A percentile compares a stretch with the other conserved stretches of the same genome.
Evolutionary conservation across 2,113 vertebrate species (phyloP).

Genomic region (Pluvialis apricaria): DNA sequence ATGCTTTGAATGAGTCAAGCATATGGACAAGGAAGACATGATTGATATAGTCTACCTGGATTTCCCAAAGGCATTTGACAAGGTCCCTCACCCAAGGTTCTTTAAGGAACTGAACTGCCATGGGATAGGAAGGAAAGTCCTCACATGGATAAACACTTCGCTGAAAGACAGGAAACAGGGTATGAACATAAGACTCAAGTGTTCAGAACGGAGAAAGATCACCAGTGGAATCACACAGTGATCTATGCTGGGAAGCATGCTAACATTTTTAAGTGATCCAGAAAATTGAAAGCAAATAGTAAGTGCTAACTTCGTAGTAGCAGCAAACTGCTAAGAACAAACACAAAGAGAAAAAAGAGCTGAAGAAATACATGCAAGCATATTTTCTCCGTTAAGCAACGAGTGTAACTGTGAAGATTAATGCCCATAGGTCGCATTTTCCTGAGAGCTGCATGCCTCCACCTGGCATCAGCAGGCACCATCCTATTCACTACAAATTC

Average conservation of each 20-base stretch:
- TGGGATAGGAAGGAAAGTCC: constrained; percentile 20
- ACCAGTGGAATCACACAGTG: background rate
- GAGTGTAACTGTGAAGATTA: background rate
- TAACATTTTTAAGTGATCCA: background rate
- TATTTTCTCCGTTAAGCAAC: background rate
- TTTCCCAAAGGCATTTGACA: constrained; percentile 43
- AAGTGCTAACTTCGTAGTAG: background rate
- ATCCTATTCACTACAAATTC: background rate
- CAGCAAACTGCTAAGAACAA: background rate
- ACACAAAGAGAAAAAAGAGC: background rate
- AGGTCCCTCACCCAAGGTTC: constrained; percentile 29
- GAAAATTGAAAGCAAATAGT: background rate
- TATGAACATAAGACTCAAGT: background rate
- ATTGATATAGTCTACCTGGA: background rate
- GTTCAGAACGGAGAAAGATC: background rate
- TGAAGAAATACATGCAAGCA: accelerated
- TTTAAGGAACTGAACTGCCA: constrained; percentile 34
- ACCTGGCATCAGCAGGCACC: background rate
- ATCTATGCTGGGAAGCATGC: background rate
- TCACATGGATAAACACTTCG: constrained; percentile 15
- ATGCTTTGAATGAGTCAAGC: background rate
- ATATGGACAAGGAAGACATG: background rate
- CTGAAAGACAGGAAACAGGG: constrained; percentile 39
- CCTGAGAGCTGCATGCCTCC: background rate
- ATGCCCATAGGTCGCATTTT: background rate